Conservation (phyloP, 1,140 invertebrate genomes). For the Cyclargus thomasi region DNA sequence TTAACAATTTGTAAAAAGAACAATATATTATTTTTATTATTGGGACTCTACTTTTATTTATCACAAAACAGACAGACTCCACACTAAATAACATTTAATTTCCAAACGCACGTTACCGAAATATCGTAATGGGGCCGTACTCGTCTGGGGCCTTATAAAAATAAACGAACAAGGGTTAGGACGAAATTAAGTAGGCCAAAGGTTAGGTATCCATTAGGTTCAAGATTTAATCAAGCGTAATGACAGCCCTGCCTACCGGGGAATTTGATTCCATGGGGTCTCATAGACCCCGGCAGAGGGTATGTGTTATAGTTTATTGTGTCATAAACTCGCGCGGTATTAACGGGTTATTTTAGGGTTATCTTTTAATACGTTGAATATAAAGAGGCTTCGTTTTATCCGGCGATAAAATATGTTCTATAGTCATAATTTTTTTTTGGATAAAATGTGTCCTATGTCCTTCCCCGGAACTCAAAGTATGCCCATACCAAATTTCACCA, state of each 20-base stretch:
- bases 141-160: slow-evolving; percentile 4
- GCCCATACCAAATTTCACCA: no score
- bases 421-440: no score
- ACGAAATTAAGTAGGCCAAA: slow-evolving; percentile 26
- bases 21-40: no score
- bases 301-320: background rate
- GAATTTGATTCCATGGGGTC: slow-evolving; percentile 1
- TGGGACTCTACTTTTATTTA: no score
- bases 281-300: background rate
- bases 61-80: no score
- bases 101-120: background rate
- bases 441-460: no score
- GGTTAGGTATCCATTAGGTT: slow-evolving; percentile 25
- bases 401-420: no score
- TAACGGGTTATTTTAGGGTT: background rate
- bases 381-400: no score
- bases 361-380: background rate
- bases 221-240: slow-evolving; percentile 26
- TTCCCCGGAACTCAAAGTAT: no score
- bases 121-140: background rate
- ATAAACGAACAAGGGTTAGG: slow-evolving; percentile 23
- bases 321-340: background rate
- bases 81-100: no score
- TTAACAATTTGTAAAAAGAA: no score
- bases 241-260: slow-evolving; percentile 17